phyloP scores from a whole-genome alignment of 1,140 invertebrate species.

The Bombus picipes region DNA sequence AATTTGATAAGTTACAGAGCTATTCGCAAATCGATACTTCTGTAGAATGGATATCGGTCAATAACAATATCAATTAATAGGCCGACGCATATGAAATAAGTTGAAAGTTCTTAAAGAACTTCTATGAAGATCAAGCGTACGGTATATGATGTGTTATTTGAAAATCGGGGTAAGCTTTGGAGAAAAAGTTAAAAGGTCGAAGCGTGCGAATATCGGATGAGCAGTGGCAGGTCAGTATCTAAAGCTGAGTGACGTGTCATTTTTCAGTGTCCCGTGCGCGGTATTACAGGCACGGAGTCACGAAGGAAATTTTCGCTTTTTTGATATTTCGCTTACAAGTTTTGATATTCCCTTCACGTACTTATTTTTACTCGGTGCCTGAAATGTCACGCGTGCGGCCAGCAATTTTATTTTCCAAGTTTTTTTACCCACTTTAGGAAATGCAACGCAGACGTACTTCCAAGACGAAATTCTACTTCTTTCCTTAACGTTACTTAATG shows the following conservation, averaged over 20 bases:
- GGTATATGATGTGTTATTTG: neutral
- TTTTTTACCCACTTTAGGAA: neutral
- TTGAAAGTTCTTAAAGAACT: neutral
- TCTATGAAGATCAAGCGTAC: neutral
- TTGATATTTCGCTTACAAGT: slow-evolving; percentile 17
- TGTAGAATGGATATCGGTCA: too few relatives aligned
- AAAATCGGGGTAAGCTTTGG: neutral
- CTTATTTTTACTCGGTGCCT: slow-evolving; percentile 12
- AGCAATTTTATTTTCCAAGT: slow-evolving; percentile 26
- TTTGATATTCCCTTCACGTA: slow-evolving; percentile 28
- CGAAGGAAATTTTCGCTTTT: slow-evolving; percentile 15
- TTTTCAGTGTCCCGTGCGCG: slow-evolving; percentile 4
- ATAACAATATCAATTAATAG: too few relatives aligned
- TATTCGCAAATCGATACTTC: too few relatives aligned
- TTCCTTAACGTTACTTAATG: neutral
- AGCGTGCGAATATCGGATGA: neutral
- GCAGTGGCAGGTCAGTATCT: neutral
- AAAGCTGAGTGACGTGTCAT: slow-evolving; percentile 19
- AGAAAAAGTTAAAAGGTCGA: neutral
- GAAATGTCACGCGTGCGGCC: neutral
- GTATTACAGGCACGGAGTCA: neutral
- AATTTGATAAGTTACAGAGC: too few relatives aligned
- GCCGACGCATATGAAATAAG: too few relatives aligned
- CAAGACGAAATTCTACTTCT: neutral
- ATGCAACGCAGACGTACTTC: neutral